Percentiles rank a stretch among this genome's conserved stretches.
Conservation (phyloP, 2,113 vertebrate genomes). For the Ammodramus savannarum region DNA sequence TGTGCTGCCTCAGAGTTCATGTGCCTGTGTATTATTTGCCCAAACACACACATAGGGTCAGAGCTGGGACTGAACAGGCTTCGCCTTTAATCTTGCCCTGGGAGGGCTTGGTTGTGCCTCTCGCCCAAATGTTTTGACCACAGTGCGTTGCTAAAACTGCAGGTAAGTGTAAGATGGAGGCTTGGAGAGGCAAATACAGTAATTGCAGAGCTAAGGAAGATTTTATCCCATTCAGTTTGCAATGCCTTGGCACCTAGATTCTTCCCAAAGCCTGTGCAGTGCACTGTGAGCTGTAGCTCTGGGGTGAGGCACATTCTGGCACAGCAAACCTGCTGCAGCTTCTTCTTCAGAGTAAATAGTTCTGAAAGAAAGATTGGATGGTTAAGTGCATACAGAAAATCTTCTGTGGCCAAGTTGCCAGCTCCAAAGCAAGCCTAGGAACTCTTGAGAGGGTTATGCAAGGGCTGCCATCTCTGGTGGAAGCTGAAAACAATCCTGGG, state of each 20-base stretch:
- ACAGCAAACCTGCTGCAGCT: background rate
- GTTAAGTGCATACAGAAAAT: background rate
- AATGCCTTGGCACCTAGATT: background rate
- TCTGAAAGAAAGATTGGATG: background rate
- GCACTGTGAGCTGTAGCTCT: background rate
- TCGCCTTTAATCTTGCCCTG: background rate
- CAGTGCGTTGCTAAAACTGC: background rate
- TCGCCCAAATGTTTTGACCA: background rate
- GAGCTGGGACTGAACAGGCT: background rate
- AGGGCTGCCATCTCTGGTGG: fast-evolving
- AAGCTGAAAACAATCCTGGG: background rate
- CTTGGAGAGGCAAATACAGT: background rate
- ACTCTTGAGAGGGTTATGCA: background rate
- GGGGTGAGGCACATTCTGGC: background rate
- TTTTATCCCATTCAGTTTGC: background rate
- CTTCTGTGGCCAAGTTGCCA: background rate
- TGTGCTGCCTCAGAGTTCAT: background rate
- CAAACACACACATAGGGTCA: background rate
- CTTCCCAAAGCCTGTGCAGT: background rate
- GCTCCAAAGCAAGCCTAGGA: background rate
- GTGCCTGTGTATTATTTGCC: background rate
- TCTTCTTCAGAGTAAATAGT: background rate
- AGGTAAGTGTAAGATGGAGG: background rate
- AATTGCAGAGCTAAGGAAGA: background rate
- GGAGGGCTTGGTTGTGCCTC: background rate